These are phyloP conservation scores for Elephantulus edwardii DNA, from an alignment of 2,113 vertebrate genomes.

Conservation along the genomic window DNA sequence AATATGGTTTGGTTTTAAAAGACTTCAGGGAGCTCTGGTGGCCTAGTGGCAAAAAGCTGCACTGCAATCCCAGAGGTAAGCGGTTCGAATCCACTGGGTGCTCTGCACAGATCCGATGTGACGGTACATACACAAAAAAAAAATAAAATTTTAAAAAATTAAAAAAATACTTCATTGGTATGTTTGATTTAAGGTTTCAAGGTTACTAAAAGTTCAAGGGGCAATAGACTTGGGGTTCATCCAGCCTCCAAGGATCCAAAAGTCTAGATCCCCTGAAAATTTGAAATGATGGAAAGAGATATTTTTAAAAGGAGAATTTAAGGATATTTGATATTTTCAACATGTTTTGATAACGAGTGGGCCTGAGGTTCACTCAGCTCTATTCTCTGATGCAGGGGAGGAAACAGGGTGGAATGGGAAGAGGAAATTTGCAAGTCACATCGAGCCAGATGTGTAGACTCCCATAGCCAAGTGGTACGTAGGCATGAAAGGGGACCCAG, in stretches of 20 bases:
- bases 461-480: not conserved
- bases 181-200: not conserved
- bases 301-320: not conserved
- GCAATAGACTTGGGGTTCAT: not conserved
- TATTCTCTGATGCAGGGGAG: fast-evolving
- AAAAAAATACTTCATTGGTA: too few species aligned
- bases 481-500: not conserved
- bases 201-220: not conserved
- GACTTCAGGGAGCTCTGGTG: too few species aligned
- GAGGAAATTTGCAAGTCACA: not conserved
- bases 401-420: too few species aligned
- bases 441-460: not conserved
- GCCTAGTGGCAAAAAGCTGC: too few species aligned
- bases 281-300: not conserved
- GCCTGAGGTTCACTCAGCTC: not conserved
- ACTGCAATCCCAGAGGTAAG: too few species aligned
- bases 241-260: not conserved
- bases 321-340: not conserved
- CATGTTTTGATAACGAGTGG: not conserved
- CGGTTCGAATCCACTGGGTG: too few species aligned
- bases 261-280: not conserved
- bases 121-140: too few species aligned
- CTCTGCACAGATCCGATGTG: too few species aligned
- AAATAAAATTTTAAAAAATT: too few species aligned
- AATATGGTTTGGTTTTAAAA: not conserved